phyloP scores from a whole-genome alignment of 1,140 invertebrate species.

The Cherax destructor region DNA sequence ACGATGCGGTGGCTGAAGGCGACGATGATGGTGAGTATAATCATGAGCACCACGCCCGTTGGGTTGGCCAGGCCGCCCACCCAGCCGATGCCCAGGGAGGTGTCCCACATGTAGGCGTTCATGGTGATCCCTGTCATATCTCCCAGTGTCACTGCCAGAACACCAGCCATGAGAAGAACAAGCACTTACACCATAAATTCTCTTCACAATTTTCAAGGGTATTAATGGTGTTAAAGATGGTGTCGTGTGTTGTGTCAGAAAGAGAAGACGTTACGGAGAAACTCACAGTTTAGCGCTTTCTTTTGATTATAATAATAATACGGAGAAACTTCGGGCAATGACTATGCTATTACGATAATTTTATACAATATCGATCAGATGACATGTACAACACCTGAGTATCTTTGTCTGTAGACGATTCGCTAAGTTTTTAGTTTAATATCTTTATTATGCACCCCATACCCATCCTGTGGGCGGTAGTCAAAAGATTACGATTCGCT shows the following conservation, averaged over 20 bases:
- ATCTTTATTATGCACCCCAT: too few relatives aligned
- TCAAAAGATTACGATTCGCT: too few relatives aligned
- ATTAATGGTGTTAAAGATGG: neutral
- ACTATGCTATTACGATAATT: too few relatives aligned
- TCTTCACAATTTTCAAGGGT: neutral
- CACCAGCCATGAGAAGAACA: neutral
- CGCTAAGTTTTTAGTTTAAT: too few relatives aligned
- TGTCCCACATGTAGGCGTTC: slow-evolving; percentile 86
- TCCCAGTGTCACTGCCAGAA: slow-evolving; percentile 62
- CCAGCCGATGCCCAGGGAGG: slow-evolving; percentile 83
- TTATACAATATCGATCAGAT: too few relatives aligned
- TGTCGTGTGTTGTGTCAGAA: neutral
- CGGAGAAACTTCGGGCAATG: too few relatives aligned
- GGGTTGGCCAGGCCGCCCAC: slow-evolving; percentile 88
- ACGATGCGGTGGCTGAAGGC: slow-evolving; percentile 91
- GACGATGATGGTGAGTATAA: slow-evolving; percentile 86
- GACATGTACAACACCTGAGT: too few relatives aligned
- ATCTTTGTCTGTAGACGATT: too few relatives aligned
- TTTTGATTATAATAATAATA: too few relatives aligned
- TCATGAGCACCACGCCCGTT: slow-evolving; percentile 85
- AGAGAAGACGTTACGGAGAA: too few relatives aligned
- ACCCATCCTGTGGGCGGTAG: too few relatives aligned
- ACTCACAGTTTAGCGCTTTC: too few relatives aligned
- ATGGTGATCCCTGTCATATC: slow-evolving; percentile 78
- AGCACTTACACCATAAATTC: neutral